Evolutionary conservation across 2,888 invertebrate species (phyloP).

Genomic region (Leptinotarsa rubiginosa): DNA sequence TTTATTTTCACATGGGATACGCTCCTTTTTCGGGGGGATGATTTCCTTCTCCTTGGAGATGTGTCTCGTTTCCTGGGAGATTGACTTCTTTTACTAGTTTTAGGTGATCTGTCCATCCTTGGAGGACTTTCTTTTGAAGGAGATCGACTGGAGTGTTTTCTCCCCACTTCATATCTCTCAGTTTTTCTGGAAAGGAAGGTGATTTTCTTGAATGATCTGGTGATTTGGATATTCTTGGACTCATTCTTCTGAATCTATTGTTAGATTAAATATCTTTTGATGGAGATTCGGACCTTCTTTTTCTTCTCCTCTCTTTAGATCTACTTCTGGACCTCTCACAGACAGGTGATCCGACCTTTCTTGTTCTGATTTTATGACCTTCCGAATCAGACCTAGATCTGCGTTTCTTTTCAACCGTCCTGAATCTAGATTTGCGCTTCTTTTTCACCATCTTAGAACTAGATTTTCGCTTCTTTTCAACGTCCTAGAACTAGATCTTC

Average conservation of each 20-base stretch:
- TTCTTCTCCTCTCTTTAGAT: slow-evolving; percentile 26
- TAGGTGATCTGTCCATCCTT: slow-evolving; percentile 10
- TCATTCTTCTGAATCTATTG: neutral
- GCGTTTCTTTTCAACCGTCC: slow-evolving; percentile 26
- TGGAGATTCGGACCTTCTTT: neutral
- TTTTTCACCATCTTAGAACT: slow-evolving; percentile 11
- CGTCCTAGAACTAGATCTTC: slow-evolving; percentile 14
- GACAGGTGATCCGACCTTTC: slow-evolving; percentile 10
- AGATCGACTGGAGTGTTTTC: slow-evolving; percentile 1
- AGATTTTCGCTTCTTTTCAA: slow-evolving; percentile 20
- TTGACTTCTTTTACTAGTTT: slow-evolving; percentile 8
- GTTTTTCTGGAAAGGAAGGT: slow-evolving; percentile 4
- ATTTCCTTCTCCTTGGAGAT: slow-evolving; percentile 19
- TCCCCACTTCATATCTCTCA: neutral
- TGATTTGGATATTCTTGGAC: neutral
- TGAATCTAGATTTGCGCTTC: slow-evolving; percentile 9
- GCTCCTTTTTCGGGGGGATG: slow-evolving; percentile 26
- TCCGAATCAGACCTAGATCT: slow-evolving; percentile 24
- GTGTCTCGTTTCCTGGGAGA: slow-evolving; percentile 23
- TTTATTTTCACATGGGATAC: slow-evolving; percentile 17
- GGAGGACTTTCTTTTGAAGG: slow-evolving; percentile 9
- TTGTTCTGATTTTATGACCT: slow-evolving; percentile 26
- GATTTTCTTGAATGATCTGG: neutral
- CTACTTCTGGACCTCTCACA: slow-evolving; percentile 3
- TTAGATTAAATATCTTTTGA: slow-evolving; percentile 15